Base-by-base conservation (phyloP, 2,113 vertebrate genomes). In the Haplochromis vanheusdeni region DNA sequence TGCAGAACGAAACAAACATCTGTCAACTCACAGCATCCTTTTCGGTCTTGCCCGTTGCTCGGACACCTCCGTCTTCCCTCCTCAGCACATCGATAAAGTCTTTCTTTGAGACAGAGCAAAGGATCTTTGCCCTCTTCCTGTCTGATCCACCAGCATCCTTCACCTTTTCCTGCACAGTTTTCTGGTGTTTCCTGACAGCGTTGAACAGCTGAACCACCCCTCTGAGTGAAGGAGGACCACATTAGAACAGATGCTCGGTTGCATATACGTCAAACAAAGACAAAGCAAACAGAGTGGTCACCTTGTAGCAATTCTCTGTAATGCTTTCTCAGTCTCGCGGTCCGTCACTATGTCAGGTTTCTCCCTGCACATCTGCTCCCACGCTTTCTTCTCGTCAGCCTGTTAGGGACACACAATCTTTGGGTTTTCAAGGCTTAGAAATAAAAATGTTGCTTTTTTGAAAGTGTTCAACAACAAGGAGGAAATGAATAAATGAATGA, bases 181-280 rank as follows among this genome's bases (percentile, higher is more conserved):
- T 97, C 80, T 99, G 98, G 90, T 99, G 98, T 0, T 93, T 98
- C 91, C 97, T 97, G 31, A 99, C 97, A 2, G 98, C 98, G 2
- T 99, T 99, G 85, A 99, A 99, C 37, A 99, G 94, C 77, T 99
- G 98, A 45, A 99, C 98, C 75, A 99, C 98, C 16, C 99, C 98
- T 87, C 98, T 99, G 89, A 75, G 35, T 7, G 12, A 47, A 6
- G 80, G 73, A 28, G 79, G 11, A 19, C 2, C 1, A 19, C 13
- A 56, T 87, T 28, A 85, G 35, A 6, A n/a, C 4, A 17, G 2
- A 54, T 35, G 11, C 28, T 5, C 12, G 8, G 45, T 9, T 19
- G 3, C 37, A 11, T 16, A 4, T 17, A 21, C 1, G 21, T 52
- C 17, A 14, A 37, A 80, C 9, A 26, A 13, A 11, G 12, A 10